These are phyloP conservation scores for Meleagris gallopavo DNA, from an alignment of 2,113 vertebrate genomes.

Conservation along the genomic window DNA sequence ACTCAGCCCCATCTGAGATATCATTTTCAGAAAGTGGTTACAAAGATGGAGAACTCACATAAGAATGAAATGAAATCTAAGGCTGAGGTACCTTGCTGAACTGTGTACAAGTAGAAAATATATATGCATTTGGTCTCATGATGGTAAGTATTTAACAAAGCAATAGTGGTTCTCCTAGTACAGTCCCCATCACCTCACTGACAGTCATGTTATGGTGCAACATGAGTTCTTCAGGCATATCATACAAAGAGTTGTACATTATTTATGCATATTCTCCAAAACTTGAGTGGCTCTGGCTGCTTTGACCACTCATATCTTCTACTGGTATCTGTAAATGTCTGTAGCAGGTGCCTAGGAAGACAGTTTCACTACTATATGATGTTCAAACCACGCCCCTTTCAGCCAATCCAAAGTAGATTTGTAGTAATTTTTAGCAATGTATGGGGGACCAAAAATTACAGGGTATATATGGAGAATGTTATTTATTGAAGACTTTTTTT, in stretches of 20 bases:
- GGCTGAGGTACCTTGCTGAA: neutral
- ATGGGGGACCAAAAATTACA: constrained; percentile 4
- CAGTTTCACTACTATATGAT: neutral
- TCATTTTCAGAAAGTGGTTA: neutral
- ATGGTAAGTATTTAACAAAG: neutral
- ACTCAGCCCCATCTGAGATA: neutral
- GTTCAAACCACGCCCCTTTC: neutral
- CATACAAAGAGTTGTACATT: neutral
- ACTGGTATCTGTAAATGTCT: neutral
- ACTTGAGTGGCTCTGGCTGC: neutral
- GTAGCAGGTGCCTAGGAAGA: constrained; percentile 41
- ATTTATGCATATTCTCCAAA: neutral
- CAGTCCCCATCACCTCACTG: no score
- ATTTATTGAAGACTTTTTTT: constrained; percentile 9
- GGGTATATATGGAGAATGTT: neutral
- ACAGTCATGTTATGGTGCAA: rapidly evolving
- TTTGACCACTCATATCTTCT: neutral
- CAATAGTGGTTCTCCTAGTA: neutral
- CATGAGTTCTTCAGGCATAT: neutral
- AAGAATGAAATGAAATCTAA: neutral
- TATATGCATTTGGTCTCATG: neutral
- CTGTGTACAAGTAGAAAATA: neutral
- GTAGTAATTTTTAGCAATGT: neutral
- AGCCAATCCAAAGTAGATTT: neutral
- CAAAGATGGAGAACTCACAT: neutral